phyloP scores from a whole-genome alignment of 2,888 invertebrate genomes.

The Phorcus lineatus region DNA sequence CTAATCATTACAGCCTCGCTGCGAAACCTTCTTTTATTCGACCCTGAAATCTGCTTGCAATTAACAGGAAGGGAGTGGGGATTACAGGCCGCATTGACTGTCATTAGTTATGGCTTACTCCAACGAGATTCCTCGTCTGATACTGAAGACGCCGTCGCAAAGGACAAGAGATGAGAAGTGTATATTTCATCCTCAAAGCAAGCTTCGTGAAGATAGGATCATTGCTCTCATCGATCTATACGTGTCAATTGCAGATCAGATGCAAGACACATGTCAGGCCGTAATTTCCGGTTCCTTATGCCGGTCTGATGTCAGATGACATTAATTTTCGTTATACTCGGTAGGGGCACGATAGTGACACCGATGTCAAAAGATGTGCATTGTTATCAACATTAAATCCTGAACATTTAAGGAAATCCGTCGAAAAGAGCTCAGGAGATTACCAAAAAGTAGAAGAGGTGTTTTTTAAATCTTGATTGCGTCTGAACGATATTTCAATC shows the following conservation, averaged over 20 bases:
- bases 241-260: constrained; percentile 8
- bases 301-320: not conserved
- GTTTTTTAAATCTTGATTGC: no score
- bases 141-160: no score
- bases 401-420: not conserved
- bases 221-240: not conserved
- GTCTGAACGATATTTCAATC: no score
- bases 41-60: no score
- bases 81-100: no score
- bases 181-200: not conserved
- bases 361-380: not conserved
- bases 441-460: no score
- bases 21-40: no score
- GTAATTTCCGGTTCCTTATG: not conserved
- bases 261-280: not conserved
- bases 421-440: no score
- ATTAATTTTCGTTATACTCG: not conserved
- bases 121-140: no score
- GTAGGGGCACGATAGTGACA: not conserved
- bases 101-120: no score
- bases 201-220: not conserved
- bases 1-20: no score
- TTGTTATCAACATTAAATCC: not conserved
- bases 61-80: no score
- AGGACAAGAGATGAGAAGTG: not conserved